Base-by-base conservation (phyloP, 1,140 invertebrate species). In the Cherax destructor region DNA sequence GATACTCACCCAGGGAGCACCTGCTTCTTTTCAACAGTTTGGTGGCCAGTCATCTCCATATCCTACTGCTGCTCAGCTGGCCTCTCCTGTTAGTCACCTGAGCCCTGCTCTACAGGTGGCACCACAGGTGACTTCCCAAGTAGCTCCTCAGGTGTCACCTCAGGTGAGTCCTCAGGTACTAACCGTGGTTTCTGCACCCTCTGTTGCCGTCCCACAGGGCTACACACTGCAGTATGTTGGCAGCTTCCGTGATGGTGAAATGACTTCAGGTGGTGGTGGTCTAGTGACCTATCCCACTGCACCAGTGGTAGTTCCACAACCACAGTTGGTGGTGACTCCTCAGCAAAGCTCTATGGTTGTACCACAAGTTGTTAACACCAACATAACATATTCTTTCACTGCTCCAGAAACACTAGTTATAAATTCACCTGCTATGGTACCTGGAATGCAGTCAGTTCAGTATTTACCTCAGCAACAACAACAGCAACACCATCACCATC, bases 191-290 rank as follows among this genome's bases (percentile, higher is more conserved):
- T 92, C 92, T 18, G 87, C 86, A 11, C 88, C 91, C 11, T 92
- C 92, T 59, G 88, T 88, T 47, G 91, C 88, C 16, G 91, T 91
- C 21, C 92, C 92, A n/a, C 92, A 92, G 59, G 91, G 92, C 30
- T 92, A 92, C 83, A 89, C 92, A 0, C 74, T 93, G 72, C 92
- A 93, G 91, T 93, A 93, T 79, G 92, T 93, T 30, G 91, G 89
- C 78, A 92, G 91, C 80, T 93, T 89, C 47, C 74, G 91, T 56
- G 91, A 92, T 52, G 92, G 92, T 18, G 92, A 93, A 56, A 79
- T 91, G 77, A 69, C 52, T 18, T 11, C 52, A 65, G 77, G 83
- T 49, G 87, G 86, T 3, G 77, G 86, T 16, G 49, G 87, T 49
- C 41, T 92, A 30, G 76, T 93, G 59, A 91, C 92, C 11, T 93